These are phyloP conservation scores for Exephanes ischioxanthus DNA, from an alignment of 2,888 invertebrate species.

Conservation along the genomic window DNA sequence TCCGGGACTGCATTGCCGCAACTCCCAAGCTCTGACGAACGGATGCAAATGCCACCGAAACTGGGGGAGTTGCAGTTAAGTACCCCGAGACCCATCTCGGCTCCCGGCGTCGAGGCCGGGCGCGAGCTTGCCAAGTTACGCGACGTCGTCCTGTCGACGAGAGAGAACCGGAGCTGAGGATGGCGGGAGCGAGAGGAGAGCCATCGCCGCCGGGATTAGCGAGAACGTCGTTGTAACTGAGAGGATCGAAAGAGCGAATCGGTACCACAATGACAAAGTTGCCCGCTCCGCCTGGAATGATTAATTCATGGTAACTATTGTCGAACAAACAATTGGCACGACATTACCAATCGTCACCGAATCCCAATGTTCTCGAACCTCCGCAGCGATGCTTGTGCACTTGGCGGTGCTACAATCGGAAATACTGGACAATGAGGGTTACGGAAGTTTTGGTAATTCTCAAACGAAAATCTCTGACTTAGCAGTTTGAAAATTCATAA, in stretches of 20 bases:
- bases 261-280: conserved; percentile 69
- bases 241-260: conserved; percentile 47
- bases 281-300: conserved; percentile 68
- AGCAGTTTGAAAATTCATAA: neutral
- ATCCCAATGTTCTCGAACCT: conserved; percentile 21
- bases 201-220: conserved; percentile 63
- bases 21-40: conserved; percentile 64
- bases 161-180: conserved; percentile 37
- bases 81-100: conserved; percentile 63
- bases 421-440: conserved; percentile 9
- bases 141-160: conserved; percentile 55
- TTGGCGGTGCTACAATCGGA: conserved; percentile 23
- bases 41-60: conserved; percentile 69
- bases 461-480: conserved; percentile 15
- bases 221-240: conserved; percentile 41
- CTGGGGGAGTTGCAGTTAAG: conserved; percentile 66
- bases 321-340: conserved; percentile 70
- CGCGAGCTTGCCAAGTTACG: conserved; percentile 46
- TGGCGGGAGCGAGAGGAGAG: conserved; percentile 44
- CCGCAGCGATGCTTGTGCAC: conserved; percentile 10
- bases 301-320: conserved; percentile 70
- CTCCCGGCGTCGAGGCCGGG: conserved; percentile 2
- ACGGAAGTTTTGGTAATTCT: conserved; percentile 31
- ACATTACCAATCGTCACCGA: conserved; percentile 50
- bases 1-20: conserved; percentile 38